phyloP scores from a whole-genome alignment of 2,797 vertebrate genomes.

The Scomberomorus guttatus region DNA sequence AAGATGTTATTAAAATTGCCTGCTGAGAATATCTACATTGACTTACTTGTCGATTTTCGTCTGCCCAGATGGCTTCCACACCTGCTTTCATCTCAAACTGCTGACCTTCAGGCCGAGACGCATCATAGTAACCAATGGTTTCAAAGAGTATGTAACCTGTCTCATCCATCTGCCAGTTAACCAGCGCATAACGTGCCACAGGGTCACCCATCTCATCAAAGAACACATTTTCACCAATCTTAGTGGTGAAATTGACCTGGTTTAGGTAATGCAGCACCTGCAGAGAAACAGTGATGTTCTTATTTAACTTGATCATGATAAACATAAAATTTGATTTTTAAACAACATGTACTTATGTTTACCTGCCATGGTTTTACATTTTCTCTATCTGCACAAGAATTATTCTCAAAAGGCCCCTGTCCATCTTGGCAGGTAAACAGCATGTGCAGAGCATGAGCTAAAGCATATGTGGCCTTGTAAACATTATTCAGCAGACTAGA shows the following conservation, averaged over 20 bases:
- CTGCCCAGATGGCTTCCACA: conserved; percentile 81
- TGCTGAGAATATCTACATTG: not conserved
- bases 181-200: conserved; percentile 84
- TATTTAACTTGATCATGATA: not conserved
- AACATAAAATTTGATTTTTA: not conserved
- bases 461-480: conserved; percentile 86
- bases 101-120: conserved; percentile 78
- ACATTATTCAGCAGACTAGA: conserved; percentile 85
- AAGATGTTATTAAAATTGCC: too few relatives aligned
- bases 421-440: conserved; percentile 78
- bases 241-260: conserved; percentile 84
- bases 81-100: conserved; percentile 82
- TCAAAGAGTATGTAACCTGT: conserved; percentile 78
- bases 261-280: conserved; percentile 86
- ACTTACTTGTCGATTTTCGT: conserved; percentile 70
- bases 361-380: conserved; percentile 87
- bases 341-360: conserved; percentile 10
- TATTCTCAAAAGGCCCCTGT: conserved; percentile 81
- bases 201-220: conserved; percentile 85
- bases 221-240: conserved; percentile 82
- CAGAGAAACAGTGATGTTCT: conserved; percentile 8
- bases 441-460: conserved; percentile 83
- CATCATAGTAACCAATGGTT: conserved; percentile 84
- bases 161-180: conserved; percentile 86
- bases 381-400: conserved; percentile 76